Base-by-base conservation (phyloP, 2,888 invertebrate genomes). In the Callimorpha dominula region DNA sequence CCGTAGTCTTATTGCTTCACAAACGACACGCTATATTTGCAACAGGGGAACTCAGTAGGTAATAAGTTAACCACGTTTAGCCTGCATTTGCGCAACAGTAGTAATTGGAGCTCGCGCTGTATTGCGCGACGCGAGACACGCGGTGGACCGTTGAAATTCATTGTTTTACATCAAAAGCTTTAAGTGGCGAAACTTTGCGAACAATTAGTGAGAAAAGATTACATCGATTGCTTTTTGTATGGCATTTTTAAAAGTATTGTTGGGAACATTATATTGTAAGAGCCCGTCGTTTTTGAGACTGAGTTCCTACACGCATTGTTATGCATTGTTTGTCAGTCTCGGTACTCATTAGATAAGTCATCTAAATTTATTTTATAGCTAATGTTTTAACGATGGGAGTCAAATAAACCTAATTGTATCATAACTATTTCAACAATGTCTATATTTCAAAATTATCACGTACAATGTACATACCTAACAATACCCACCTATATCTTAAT, bases 61-160 rank as follows among this genome's bases (percentile, higher is more conserved):
- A 66, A 65, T 76, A 73, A 81, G 67, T 75, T 76, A 76, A 50
- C 72, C 74, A 72, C 78, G 78, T 80, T 78, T 79, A 80, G 71
- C 68, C 72, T 75, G 79, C 83, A 81, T 74, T 92, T 91, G 86
- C 88, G 88, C 84, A 91, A 90, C 80, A 65, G 75, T 78, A 75
- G 88, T 89, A 90, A 91, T 90, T 91, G 89, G 90, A 90, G 82
- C 89, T 84, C 79, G 82, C 81, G 80, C 73, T 50, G 15, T 71
- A 52, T 89, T 87, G 83, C 84, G 79, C 71, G 87, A 88, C 72
- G 15, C 70, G 75, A 83, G 81, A 83, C 84, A 86, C 75, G 84
- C 86, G 72, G 80, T 86, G 85, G 86, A 85, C 88, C 87, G 81
- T 75, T 80, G 79, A 50, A 82, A 78, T 80, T 85, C 80, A 85